Evolutionary conservation across 1,140 invertebrate genomes (phyloP).

Genomic region (Drosophila baimaii): DNA sequence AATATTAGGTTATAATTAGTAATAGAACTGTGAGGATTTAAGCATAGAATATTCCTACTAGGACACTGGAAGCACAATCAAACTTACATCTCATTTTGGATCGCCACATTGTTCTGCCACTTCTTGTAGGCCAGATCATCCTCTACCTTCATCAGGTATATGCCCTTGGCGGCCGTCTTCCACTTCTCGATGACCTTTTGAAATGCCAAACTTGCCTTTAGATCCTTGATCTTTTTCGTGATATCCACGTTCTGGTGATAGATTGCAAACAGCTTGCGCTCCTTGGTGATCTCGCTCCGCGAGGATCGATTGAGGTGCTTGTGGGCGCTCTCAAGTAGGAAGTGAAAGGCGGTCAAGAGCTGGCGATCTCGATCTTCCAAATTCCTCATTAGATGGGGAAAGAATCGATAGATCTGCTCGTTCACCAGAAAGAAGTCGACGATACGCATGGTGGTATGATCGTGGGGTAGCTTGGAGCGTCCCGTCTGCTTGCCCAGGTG

Average conservation of each 20-base stretch:
- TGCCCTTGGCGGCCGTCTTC: slow-evolving; percentile 48
- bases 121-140: slow-evolving; percentile 63
- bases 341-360: slow-evolving; percentile 51
- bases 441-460: slow-evolving; percentile 40
- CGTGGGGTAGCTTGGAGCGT: slow-evolving; percentile 25
- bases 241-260: slow-evolving; percentile 54
- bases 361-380: slow-evolving; percentile 30
- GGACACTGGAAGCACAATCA: too few species aligned
- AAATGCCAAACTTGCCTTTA: slow-evolving; percentile 21
- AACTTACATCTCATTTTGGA: slow-evolving; percentile 70
- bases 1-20: too few species aligned
- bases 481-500: slow-evolving; percentile 25
- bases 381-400: slow-evolving; percentile 34
- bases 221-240: slow-evolving; percentile 22
- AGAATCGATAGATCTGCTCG: slow-evolving; percentile 33
- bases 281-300: slow-evolving; percentile 54
- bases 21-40: too few species aligned
- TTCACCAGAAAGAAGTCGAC: slow-evolving; percentile 60
- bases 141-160: slow-evolving; percentile 53
- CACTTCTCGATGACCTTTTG: slow-evolving; percentile 43
- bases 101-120: slow-evolving; percentile 67
- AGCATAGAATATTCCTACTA: too few species aligned
- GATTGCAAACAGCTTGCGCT: slow-evolving; percentile 55
- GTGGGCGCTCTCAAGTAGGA: slow-evolving; percentile 42
- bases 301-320: slow-evolving; percentile 56